A percentile compares a stretch with the other conserved stretches of the same genome.
These are phyloP conservation scores for Esox niger DNA, from an alignment of 2,113 vertebrate genomes.

Conservation along the genomic window DNA sequence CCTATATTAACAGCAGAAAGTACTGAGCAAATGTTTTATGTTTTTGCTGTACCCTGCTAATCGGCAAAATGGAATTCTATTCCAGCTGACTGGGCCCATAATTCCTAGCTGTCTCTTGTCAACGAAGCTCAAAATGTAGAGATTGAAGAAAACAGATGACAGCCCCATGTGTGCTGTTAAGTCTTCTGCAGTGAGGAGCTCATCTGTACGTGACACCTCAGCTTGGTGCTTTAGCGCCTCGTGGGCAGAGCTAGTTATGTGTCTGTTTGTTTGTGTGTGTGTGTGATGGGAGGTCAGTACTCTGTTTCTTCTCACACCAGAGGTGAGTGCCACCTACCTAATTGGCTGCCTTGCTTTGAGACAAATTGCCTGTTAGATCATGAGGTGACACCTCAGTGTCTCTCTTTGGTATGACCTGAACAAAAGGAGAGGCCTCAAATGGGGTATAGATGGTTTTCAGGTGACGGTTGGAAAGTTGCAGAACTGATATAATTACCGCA, in stretches of 20 bases:
- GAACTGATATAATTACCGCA: too few relatives aligned
- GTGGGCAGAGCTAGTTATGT: slow-evolving; percentile 7
- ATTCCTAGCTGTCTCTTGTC: slow-evolving; percentile 39
- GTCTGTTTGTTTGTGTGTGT: slow-evolving; percentile 4
- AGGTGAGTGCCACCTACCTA: slow-evolving; percentile 41
- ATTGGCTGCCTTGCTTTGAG: slow-evolving; percentile 47
- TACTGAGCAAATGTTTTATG: too few relatives aligned
- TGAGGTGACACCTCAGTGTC: slow-evolving; percentile 22
- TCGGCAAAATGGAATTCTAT: slow-evolving; percentile 11
- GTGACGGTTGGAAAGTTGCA: too few relatives aligned
- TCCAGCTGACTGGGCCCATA: slow-evolving; percentile 24
- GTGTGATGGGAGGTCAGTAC: slow-evolving; percentile 13
- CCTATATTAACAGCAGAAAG: too few relatives aligned
- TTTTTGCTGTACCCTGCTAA: not conserved
- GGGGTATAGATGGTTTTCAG: too few relatives aligned
- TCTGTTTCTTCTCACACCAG: slow-evolving; percentile 13
- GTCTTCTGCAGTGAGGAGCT: slow-evolving; percentile 31
- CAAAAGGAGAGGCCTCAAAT: not conserved
- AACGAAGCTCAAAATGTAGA: slow-evolving; percentile 27
- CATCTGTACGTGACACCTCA: slow-evolving; percentile 31
- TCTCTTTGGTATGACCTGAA: not conserved
- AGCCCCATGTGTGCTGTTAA: slow-evolving; percentile 38
- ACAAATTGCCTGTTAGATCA: slow-evolving; percentile 40
- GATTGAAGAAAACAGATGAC: slow-evolving; percentile 38
- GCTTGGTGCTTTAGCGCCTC: slow-evolving; percentile 15